Evolutionary conservation across 1,140 invertebrate genomes (phyloP).

Genomic region (Drosophila ananassae): DNA sequence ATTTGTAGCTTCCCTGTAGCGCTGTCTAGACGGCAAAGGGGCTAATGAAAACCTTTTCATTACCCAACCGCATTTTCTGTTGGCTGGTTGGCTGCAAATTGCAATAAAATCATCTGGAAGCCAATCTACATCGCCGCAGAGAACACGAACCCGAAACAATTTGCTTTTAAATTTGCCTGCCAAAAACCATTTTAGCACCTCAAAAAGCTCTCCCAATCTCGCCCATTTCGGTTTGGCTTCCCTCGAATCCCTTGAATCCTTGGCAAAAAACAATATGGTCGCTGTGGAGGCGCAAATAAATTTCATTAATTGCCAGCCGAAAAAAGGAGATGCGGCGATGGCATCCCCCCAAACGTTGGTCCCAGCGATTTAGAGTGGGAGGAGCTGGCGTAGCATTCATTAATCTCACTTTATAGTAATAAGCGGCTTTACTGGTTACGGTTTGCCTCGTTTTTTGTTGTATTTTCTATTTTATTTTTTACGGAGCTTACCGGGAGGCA

Average conservation of each 20-base stretch:
- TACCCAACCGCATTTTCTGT: constrained; percentile 21
- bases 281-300: constrained; percentile 64
- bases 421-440: constrained; percentile 78
- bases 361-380: constrained; percentile 8
- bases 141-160: constrained; percentile 58
- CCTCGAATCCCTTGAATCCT: neutral
- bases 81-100: constrained; percentile 43
- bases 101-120: constrained; percentile 57
- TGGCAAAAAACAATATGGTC: constrained; percentile 59
- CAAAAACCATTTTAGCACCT: constrained; percentile 41
- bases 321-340: constrained; percentile 40
- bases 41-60: constrained; percentile 40
- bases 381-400: constrained; percentile 54
- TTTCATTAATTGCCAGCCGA: constrained; percentile 77
- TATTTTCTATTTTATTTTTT: constrained; percentile 9
- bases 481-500: neutral
- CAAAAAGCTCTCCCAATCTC: constrained; percentile 21
- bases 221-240: neutral
- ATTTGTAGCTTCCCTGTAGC: constrained; percentile 17
- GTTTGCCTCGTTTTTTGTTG: constrained; percentile 39
- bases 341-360: constrained; percentile 23
- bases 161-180: constrained; percentile 71
- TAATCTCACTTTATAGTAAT: constrained; percentile 83
- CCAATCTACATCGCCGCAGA: constrained; percentile 42
- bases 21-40: constrained; percentile 36